Percentiles rank a stretch among this genome's conserved stretches.
phyloP scores from a whole-genome alignment of 2,113 vertebrate species.

The Stegastes partitus region DNA sequence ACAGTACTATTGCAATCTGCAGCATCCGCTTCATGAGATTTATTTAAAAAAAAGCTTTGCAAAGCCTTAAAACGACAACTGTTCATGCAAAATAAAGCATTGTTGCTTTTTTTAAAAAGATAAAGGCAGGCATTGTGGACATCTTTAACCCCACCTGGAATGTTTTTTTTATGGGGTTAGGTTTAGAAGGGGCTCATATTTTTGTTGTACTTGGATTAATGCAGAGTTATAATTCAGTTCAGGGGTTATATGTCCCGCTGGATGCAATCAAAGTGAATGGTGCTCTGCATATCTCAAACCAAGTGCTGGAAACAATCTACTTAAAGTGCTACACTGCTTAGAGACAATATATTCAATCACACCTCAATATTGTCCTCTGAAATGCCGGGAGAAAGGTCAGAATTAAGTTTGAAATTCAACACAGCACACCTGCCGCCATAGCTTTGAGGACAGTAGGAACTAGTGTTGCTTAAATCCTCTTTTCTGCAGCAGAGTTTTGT shows the following conservation, averaged over 20 bases:
- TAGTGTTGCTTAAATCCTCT: constrained; percentile 24
- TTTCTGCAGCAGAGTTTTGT: constrained; percentile 28
- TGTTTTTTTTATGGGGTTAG: neutral
- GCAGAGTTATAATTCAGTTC: constrained; percentile 66
- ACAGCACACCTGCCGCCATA: constrained; percentile 28
- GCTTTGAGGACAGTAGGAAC: constrained; percentile 18
- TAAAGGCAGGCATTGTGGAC: neutral
- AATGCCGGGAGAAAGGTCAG: constrained; percentile 62
- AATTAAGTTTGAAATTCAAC: constrained; percentile 57
- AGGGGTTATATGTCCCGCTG: constrained; percentile 62
- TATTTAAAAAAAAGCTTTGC: too few relatives aligned
- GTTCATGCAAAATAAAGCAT: too few relatives aligned
- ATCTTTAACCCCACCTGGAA: neutral
- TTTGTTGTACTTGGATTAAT: constrained; percentile 53
- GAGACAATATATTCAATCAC: constrained; percentile 57
- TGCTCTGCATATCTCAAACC: constrained; percentile 44
- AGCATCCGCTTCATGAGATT: neutral
- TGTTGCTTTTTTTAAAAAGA: neutral
- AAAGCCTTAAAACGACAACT: too few relatives aligned
- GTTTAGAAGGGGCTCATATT: constrained; percentile 27
- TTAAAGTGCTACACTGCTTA: constrained; percentile 54
- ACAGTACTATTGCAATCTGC: neutral
- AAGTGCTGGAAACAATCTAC: constrained; percentile 52
- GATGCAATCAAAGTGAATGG: constrained; percentile 69
- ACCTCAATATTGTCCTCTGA: constrained; percentile 41